Evolutionary conservation across 53 echinoderm and acorn worm genomes (phyloP).

Genomic region (Zoroaster sp.): DNA sequence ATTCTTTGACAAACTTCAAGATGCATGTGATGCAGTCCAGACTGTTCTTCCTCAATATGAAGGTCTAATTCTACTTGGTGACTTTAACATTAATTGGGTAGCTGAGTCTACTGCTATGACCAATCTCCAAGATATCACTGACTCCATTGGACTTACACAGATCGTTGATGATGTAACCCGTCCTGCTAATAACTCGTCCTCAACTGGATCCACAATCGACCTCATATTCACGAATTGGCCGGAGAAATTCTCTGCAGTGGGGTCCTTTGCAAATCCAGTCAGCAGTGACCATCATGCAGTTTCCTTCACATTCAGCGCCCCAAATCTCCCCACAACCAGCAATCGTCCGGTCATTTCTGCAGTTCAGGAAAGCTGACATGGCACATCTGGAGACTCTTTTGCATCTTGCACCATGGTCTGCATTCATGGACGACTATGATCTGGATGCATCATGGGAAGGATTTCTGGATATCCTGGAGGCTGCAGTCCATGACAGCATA

Average conservation of each 20-base stretch:
- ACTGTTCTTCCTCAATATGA: slow-evolving; percentile 5
- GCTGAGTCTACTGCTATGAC: neutral
- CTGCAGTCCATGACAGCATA: slow-evolving; percentile 18
- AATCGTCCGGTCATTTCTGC: slow-evolving; percentile 19
- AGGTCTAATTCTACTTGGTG: neutral
- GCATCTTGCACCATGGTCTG: slow-evolving; percentile 44
- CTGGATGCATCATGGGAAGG: slow-evolving; percentile 34
- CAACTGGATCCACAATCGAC: slow-evolving; percentile 27
- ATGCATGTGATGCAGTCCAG: neutral
- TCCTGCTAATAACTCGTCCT: neutral
- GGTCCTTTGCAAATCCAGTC: neutral
- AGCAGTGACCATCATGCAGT: slow-evolving; percentile 2
- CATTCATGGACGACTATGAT: slow-evolving; percentile 7
- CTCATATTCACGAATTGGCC: no score
- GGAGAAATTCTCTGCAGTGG: neutral
- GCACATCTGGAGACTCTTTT: slow-evolving; percentile 23
- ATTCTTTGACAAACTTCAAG: slow-evolving; percentile 8
- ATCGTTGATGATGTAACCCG: no score
- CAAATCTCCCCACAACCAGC: slow-evolving; percentile 15
- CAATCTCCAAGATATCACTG: neutral
- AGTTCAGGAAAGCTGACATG: slow-evolving; percentile 27
- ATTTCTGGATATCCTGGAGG: slow-evolving; percentile 2
- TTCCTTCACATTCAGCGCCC: neutral
- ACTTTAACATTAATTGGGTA: slow-evolving; percentile 4
- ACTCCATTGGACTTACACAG: neutral